These are phyloP conservation scores for Drosophila murphyi DNA, from an alignment of 1,140 invertebrate species.

Conservation along the genomic window DNA sequence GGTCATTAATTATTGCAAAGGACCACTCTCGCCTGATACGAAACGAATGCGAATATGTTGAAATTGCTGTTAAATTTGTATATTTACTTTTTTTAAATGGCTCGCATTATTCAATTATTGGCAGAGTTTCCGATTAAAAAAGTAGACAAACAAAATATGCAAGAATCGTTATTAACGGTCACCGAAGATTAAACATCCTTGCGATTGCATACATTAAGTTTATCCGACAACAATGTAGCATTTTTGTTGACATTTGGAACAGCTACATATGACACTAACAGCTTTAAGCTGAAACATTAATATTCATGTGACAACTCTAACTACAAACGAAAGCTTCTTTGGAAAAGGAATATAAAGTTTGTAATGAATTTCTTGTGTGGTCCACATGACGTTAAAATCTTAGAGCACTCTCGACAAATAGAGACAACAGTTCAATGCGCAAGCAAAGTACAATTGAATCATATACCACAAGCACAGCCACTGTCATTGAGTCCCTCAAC, in stretches of 20 bases:
- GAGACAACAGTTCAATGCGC: slow-evolving; percentile 41
- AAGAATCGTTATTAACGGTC: neutral
- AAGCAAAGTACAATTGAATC: slow-evolving; percentile 71
- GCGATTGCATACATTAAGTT: neutral
- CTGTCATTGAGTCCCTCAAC: slow-evolving; percentile 22
- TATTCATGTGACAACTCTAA: too few relatives aligned
- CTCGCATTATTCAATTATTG: slow-evolving; percentile 74
- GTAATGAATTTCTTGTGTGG: neutral
- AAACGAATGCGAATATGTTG: slow-evolving; percentile 30
- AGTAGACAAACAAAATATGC: neutral
- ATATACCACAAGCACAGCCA: slow-evolving; percentile 42
- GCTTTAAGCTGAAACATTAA: too few relatives aligned
- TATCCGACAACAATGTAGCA: neutral
- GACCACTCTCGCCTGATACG: slow-evolving; percentile 46
- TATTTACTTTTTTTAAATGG: slow-evolving; percentile 42
- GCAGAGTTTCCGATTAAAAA: slow-evolving; percentile 62
- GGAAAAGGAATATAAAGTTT: too few relatives aligned
- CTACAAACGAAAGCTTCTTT: too few relatives aligned
- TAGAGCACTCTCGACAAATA: slow-evolving; percentile 8
- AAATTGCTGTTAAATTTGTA: slow-evolving; percentile 20
- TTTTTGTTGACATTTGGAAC: too few relatives aligned
- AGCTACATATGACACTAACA: too few relatives aligned
- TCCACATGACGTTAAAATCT: neutral
- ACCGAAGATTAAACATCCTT: neutral
- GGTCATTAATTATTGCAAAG: slow-evolving; percentile 76